A percentile compares a stretch with the other conserved stretches of the same genome.
phyloP scores from a whole-genome alignment of 2,888 invertebrate species.

The Saturnia japonica region DNA sequence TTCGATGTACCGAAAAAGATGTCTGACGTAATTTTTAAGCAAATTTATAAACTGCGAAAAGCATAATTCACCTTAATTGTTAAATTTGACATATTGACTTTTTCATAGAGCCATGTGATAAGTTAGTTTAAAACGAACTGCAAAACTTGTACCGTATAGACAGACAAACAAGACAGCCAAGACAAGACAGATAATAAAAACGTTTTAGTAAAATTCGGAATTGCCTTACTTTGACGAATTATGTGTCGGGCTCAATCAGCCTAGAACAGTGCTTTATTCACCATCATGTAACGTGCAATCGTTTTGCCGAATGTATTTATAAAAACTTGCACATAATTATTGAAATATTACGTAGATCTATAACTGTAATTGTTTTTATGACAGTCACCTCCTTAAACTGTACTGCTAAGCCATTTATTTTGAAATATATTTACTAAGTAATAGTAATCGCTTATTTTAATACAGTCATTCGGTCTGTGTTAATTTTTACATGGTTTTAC shows the following conservation, averaged over 20 bases:
- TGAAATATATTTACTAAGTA: neutral
- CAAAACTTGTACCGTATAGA: too few species aligned
- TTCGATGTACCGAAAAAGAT: neutral
- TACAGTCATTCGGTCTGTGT: constrained; percentile 33
- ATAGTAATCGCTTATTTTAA: neutral
- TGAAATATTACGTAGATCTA: neutral
- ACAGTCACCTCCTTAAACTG: neutral
- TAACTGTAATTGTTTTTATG: neutral
- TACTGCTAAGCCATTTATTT: neutral
- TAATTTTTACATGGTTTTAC: constrained; percentile 35
- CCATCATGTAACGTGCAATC: too few species aligned
- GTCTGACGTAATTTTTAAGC: neutral
- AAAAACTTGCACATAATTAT: too few species aligned
- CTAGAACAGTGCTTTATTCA: too few species aligned
- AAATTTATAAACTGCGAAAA: neutral
- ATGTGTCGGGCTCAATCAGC: too few species aligned
- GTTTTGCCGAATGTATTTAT: neutral
- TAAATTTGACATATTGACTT: too few species aligned
- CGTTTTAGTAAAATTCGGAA: too few species aligned
- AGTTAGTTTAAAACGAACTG: too few species aligned
- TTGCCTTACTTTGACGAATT: too few species aligned
- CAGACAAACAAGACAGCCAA: too few species aligned
- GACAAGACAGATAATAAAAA: too few species aligned
- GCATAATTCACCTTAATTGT: neutral
- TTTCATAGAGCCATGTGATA: too few species aligned